phyloP scores from a whole-genome alignment of 2,888 invertebrate species.

The Blera fallax region DNA sequence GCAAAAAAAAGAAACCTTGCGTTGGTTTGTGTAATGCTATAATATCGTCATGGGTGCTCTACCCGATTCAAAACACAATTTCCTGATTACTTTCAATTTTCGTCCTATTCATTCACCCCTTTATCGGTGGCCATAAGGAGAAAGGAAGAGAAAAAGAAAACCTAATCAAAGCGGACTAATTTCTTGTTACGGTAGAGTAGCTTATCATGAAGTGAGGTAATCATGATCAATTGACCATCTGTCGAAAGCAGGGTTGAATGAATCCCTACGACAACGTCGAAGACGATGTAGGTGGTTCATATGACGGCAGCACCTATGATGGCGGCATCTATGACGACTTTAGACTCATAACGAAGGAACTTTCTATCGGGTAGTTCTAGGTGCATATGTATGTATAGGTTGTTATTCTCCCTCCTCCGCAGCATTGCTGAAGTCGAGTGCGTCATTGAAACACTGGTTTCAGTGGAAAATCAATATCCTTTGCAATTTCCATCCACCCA shows the following conservation, averaged over 20 bases:
- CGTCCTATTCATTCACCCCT: slow-evolving; percentile 4
- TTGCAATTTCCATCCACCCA: background rate
- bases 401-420: background rate
- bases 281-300: background rate
- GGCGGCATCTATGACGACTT: too few relatives aligned
- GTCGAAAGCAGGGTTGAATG: too few relatives aligned
- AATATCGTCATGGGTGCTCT: slow-evolving; percentile 27
- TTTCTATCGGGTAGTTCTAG: too few relatives aligned
- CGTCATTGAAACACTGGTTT: background rate
- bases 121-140: background rate
- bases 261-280: background rate
- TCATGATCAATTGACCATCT: too few relatives aligned
- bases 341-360: background rate
- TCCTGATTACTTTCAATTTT: slow-evolving; percentile 39
- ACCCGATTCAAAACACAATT: slow-evolving; percentile 29
- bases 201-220: background rate
- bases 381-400: background rate
- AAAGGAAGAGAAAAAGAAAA: background rate
- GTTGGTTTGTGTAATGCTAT: background rate
- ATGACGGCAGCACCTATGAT: background rate
- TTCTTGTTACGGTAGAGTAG: background rate
- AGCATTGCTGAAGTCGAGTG: background rate
- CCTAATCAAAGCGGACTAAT: background rate
- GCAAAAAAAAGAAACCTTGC: background rate
- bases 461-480: background rate